These are phyloP conservation scores for Chlorodrepanis virens DNA, from an alignment of 2,113 vertebrate species.

Conservation along the genomic window DNA sequence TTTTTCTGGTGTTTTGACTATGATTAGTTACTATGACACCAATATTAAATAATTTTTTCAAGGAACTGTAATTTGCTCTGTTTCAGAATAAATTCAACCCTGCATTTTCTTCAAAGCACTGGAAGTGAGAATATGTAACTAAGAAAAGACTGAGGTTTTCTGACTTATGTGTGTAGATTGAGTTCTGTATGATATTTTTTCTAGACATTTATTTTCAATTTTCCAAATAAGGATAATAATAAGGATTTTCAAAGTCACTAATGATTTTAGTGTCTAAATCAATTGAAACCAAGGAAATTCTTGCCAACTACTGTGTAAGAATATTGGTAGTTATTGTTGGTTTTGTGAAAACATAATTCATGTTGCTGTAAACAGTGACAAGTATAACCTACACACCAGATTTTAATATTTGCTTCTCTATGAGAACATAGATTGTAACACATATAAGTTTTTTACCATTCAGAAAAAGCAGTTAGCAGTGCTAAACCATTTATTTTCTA, in stretches of 20 bases:
- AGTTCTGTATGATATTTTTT: not conserved
- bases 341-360: not conserved
- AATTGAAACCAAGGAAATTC: not conserved
- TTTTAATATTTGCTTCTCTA: not conserved
- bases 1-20: not conserved
- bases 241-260: not conserved
- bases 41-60: not conserved
- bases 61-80: not conserved
- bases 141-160: not conserved
- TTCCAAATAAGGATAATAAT: not conserved
- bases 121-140: not conserved
- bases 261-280: not conserved
- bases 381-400: not conserved
- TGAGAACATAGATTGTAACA: not conserved
- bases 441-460: not conserved
- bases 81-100: not conserved
- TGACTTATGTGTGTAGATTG: accelerated
- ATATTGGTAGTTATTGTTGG: not conserved
- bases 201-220: not conserved
- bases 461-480: not conserved
- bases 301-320: not conserved
- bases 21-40: not conserved
- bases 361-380: not conserved
- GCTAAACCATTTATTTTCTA: not conserved
- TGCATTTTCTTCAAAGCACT: not conserved